These are phyloP conservation scores for Diploptera punctata DNA, from an alignment of 2,888 invertebrate genomes.

Conservation along the genomic window DNA sequence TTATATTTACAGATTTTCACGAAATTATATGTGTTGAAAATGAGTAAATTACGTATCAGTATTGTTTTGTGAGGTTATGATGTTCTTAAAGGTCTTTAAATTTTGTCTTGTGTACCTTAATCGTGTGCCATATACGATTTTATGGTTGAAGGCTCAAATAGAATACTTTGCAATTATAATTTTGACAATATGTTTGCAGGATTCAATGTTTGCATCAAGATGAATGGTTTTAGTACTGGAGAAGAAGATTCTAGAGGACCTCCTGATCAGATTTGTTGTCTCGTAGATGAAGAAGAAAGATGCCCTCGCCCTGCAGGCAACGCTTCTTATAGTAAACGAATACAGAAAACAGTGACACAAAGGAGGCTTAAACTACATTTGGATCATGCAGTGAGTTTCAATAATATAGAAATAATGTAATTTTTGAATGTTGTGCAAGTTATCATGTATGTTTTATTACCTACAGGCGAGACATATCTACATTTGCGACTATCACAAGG, in stretches of 20 bases:
- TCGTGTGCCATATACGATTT: not conserved
- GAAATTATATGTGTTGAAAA: too few species aligned
- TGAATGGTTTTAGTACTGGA: conserved; percentile 92
- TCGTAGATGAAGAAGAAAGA: conserved; percentile 86
- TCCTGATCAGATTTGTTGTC: conserved; percentile 89
- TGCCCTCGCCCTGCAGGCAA: conserved; percentile 90
- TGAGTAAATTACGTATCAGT: too few species aligned
- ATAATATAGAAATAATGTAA: not conserved
- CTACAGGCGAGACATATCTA: conserved; percentile 91
- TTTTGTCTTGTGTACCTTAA: too few species aligned
- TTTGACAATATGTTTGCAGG: not conserved
- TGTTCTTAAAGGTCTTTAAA: too few species aligned
- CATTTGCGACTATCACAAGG: conserved; percentile 96
- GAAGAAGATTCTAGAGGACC: conserved; percentile 90
- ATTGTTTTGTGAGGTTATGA: not conserved
- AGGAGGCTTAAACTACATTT: conserved; percentile 87
- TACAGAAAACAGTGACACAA: conserved; percentile 94
- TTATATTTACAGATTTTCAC: too few species aligned
- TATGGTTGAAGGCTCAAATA: not conserved
- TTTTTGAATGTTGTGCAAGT: too few species aligned
- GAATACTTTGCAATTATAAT: not conserved
- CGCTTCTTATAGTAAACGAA: conserved; percentile 95
- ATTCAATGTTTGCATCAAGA: conserved; percentile 61
- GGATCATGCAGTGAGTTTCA: conserved; percentile 72
- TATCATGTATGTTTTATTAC: too few species aligned